Evolutionary conservation across 2,113 vertebrate species (phyloP).

Genomic region (Atherinomorus stipes): DNA sequence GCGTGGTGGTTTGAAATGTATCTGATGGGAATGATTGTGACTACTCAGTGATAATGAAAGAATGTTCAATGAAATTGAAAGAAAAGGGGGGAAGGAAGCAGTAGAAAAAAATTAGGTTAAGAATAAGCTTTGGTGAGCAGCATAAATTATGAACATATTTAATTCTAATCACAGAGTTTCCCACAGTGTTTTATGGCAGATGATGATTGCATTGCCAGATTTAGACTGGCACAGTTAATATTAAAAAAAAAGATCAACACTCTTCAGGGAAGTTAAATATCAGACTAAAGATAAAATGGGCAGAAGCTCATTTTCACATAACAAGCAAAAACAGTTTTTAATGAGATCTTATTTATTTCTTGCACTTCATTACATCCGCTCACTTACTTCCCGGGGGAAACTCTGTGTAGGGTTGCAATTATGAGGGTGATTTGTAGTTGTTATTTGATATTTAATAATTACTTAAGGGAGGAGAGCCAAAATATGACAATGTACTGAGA

Average conservation of each 20-base stretch:
- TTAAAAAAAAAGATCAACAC: not conserved
- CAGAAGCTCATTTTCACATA: not conserved
- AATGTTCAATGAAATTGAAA: slow-evolving; percentile 63
- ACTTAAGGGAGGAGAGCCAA: slow-evolving; percentile 24
- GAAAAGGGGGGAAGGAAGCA: slow-evolving; percentile 62
- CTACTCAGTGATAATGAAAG: slow-evolving; percentile 66
- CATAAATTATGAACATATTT: slow-evolving; percentile 70
- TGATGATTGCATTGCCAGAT: not conserved
- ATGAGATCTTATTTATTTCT: not conserved
- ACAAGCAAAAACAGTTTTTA: not conserved
- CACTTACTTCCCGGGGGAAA: slow-evolving; percentile 45
- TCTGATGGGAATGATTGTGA: slow-evolving; percentile 80
- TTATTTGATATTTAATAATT: slow-evolving; percentile 36
- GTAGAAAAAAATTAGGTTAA: slow-evolving; percentile 74
- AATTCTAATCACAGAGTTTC: slow-evolving; percentile 59
- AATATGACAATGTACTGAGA: slow-evolving; percentile 3
- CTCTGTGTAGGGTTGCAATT: slow-evolving; percentile 39
- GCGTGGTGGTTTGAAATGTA: slow-evolving; percentile 74
- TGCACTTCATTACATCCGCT: not conserved
- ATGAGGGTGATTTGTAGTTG: slow-evolving; percentile 39
- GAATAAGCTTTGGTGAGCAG: slow-evolving; percentile 74
- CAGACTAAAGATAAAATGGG: not conserved
- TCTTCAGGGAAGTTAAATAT: not conserved
- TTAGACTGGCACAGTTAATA: not conserved
- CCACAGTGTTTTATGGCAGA: slow-evolving; percentile 44